Conservation (phyloP, 2,888 invertebrate species). For the Drosophila limbata region DNA sequence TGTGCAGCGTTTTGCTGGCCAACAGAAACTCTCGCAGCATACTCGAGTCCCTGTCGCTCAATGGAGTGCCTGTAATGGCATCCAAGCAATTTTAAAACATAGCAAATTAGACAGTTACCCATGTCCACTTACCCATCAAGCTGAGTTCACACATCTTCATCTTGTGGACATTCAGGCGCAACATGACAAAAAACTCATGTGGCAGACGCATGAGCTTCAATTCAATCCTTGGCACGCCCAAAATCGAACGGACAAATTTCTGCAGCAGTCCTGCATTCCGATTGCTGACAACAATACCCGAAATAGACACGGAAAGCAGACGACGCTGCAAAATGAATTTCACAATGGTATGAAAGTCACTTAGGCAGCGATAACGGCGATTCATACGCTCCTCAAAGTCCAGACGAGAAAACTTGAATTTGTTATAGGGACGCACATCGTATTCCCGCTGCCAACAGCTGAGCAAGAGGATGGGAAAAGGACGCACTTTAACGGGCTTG, state of each 20-base stretch:
- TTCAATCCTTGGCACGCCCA: constrained; percentile 55
- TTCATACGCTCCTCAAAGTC: constrained; percentile 77
- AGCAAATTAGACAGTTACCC: no score
- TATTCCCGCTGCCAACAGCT: constrained; percentile 84
- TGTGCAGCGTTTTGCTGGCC: constrained; percentile 51
- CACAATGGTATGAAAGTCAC: constrained; percentile 75
- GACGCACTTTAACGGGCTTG: constrained; percentile 15
- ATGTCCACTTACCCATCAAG: constrained; percentile 64
- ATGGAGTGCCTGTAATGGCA: constrained; percentile 55
- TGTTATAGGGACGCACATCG: constrained; percentile 76
- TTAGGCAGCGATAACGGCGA: constrained; percentile 60
- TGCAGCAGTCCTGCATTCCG: constrained; percentile 44
- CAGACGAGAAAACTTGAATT: constrained; percentile 74
- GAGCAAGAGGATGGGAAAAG: constrained; percentile 68
- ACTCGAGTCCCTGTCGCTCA: constrained; percentile 47
- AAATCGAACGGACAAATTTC: constrained; percentile 62
- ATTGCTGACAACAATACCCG: constrained; percentile 47
- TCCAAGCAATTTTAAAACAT: neutral
- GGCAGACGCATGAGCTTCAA: constrained; percentile 73
- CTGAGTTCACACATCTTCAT: constrained; percentile 67
- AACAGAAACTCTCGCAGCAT: constrained; percentile 69
- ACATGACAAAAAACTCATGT: constrained; percentile 63
- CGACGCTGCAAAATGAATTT: constrained; percentile 65
- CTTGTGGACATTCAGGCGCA: constrained; percentile 50
- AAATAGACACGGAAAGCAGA: constrained; percentile 51